A percentile compares a stretch with the other conserved stretches of the same genome.
Evolutionary conservation across 2,113 vertebrate genomes (phyloP).

Genomic region (Laterallus jamaicensis): DNA sequence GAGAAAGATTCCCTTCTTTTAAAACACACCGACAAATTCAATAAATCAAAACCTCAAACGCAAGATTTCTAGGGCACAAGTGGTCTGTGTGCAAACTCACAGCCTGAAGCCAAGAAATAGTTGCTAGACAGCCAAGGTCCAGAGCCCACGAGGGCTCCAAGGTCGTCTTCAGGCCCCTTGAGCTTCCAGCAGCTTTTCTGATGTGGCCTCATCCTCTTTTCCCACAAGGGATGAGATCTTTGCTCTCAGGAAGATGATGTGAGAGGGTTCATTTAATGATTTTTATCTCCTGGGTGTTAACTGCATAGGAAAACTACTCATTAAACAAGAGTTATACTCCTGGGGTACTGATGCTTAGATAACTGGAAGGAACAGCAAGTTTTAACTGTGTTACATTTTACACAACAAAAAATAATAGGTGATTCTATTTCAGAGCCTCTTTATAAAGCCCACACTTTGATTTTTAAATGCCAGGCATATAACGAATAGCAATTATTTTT

Average conservation of each 20-base stretch:
- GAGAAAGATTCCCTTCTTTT: neutral
- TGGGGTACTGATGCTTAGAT: neutral
- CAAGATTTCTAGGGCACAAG: neutral
- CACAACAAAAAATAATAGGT: neutral
- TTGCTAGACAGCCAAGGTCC: neutral
- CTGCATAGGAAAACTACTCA: neutral
- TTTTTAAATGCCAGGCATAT: neutral
- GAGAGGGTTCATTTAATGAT: neutral
- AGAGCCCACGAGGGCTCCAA: neutral
- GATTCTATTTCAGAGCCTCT: neutral
- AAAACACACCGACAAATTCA: neutral
- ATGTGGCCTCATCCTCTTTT: neutral
- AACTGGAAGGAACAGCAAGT: neutral
- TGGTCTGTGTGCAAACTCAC: neutral
- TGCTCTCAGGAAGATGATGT: fast-evolving
- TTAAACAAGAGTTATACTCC: neutral
- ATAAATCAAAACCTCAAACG: neutral
- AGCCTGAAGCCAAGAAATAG: neutral
- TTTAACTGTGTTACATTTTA: neutral
- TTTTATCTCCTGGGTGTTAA: neutral
- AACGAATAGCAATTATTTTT: neutral
- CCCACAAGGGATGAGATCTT: neutral
- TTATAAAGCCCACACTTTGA: neutral
- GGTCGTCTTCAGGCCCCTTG: neutral
- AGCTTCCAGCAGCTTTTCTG: neutral